Conservation (phyloP, 2,797 vertebrate species). For the Scolopax rusticola region DNA sequence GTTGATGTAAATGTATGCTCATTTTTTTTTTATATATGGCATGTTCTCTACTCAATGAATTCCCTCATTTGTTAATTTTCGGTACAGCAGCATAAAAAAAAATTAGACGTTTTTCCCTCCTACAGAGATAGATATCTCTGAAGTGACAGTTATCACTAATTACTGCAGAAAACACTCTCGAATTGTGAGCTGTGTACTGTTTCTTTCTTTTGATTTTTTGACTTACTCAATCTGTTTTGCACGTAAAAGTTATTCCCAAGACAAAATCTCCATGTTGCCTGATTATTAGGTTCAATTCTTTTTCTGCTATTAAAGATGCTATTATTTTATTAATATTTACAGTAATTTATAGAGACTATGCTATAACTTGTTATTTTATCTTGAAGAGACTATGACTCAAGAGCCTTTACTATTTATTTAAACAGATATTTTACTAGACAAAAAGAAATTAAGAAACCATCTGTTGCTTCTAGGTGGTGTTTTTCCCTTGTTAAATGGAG, state of each 20-base stretch:
- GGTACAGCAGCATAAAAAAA: neutral
- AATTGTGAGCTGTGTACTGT: neutral
- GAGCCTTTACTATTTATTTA: neutral
- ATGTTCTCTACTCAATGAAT: neutral
- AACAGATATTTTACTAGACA: neutral
- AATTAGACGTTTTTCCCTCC: neutral
- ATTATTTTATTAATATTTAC: neutral
- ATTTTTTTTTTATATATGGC: neutral
- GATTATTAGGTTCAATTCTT: neutral
- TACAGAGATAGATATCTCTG: neutral
- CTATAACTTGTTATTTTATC: neutral
- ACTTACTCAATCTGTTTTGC: neutral
- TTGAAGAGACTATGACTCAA: neutral
- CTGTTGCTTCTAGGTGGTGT: neutral
- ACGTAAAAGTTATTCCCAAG: neutral
- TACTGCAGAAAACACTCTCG: neutral
- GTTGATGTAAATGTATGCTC: neutral
- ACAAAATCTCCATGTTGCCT: neutral
- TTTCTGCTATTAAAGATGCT: neutral
- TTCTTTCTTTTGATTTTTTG: neutral
- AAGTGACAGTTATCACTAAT: conserved; percentile 6
- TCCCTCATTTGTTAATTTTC: neutral
- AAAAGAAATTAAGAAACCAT: neutral
- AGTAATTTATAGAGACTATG: neutral
- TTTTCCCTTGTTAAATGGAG: neutral